These are phyloP conservation scores for Ibidorhyncha struthersii DNA, from an alignment of 2,113 vertebrate species.

Conservation along the genomic window DNA sequence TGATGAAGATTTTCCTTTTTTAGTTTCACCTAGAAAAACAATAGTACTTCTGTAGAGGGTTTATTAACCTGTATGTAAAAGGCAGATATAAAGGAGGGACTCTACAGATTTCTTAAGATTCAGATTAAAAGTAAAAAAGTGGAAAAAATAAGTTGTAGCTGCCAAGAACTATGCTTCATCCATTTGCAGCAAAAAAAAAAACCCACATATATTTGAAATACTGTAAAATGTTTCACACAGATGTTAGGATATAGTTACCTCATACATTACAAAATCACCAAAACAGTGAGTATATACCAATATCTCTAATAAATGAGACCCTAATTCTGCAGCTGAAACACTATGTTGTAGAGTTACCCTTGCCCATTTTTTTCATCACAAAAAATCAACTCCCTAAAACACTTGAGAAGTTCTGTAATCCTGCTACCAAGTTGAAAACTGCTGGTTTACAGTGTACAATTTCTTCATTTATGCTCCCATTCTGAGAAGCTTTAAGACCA, in stretches of 20 bases:
- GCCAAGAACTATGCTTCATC: not conserved
- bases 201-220: not conserved
- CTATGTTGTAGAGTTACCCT: not conserved
- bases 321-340: not conserved
- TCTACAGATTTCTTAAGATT: not conserved
- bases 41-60: not conserved
- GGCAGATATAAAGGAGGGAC: not conserved
- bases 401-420: not conserved
- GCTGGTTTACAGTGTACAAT: not conserved
- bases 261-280: not conserved
- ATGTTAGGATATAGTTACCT: not conserved
- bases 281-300: not conserved
- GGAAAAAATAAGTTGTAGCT: not conserved
- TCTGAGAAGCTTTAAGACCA: not conserved
- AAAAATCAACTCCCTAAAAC: not conserved
- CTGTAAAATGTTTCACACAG: not conserved
- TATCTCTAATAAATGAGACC: not conserved
- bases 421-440: not conserved
- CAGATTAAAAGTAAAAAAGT: not conserved
- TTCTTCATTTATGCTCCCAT: not conserved
- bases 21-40: not conserved
- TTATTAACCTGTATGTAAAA: not conserved
- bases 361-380: not conserved
- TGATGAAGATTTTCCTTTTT: not conserved
- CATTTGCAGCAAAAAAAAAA: not conserved